Base-by-base conservation (phyloP, 2,888 invertebrate species). In the Caenorhabditis uteleia region DNA sequence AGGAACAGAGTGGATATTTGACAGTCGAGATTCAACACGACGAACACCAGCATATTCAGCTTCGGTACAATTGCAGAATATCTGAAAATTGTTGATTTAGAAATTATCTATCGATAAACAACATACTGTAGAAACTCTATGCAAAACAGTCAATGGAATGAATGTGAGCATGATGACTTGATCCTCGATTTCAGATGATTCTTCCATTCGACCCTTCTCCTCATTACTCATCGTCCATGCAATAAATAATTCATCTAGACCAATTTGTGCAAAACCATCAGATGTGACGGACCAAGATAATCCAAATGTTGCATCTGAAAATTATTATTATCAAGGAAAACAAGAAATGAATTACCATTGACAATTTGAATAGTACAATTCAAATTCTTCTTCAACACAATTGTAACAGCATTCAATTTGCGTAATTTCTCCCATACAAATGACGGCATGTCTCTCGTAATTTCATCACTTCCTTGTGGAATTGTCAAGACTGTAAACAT, bases 191-290 rank as follows among this genome's bases (percentile, higher is more conserved):
- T 50, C 46, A n/a, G 45, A 49, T 18, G 48, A 48, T 0, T 44
- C 45, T 4, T 61, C 61, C 5, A 61, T 23, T 45, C 33, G 36
- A 39, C 40, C 43, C 16, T 54, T 54, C 38, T 65, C 55, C 8
- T 39, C 12, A 5, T 62, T 50, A 21, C 40, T 43, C 18, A 68
- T 26, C 26, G 43, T 55, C 70, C 70, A 70, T 10, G 59, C 43
- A 31, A 68, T 66, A 1, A 70, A 42, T 6, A 75, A 36, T 39
- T 75, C 75, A 48, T 75, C 74, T 8, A 72, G 38, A 6, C 73
- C 75, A 8, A 74, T 55, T 25, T 64, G 51, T 18, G 57, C 49
- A 33, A 75, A 74, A 33, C 75, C 75, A 27, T 57, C 47, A 8
- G 69, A 51, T n/a, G 57, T 44, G n/a, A 71, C 61, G 5, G 50